These are phyloP conservation scores for Psephotus haematonotus DNA, from an alignment of 2,113 vertebrate genomes.

Conservation along the genomic window DNA sequence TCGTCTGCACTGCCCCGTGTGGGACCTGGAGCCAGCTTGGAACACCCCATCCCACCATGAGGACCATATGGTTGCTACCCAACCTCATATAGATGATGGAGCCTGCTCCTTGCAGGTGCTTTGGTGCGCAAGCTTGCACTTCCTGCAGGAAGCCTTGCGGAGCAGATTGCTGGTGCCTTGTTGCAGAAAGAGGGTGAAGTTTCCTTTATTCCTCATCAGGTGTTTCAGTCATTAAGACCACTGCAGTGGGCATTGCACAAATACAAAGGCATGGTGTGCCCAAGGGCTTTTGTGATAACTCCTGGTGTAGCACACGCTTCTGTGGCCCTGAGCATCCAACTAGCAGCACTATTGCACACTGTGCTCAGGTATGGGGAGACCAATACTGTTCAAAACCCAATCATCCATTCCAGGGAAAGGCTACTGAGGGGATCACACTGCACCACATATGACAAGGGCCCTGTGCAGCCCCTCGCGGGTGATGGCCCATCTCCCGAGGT, in stretches of 20 bases:
- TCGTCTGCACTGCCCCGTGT: rapidly evolving
- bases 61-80: background rate
- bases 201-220: background rate
- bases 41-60: background rate
- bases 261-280: rapidly evolving
- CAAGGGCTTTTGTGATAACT: rapidly evolving
- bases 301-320: rapidly evolving
- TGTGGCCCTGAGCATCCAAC: rapidly evolving
- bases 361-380: rapidly evolving
- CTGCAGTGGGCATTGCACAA: background rate
- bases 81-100: background rate
- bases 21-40: background rate
- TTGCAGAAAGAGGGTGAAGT: background rate
- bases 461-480: background rate
- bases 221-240: background rate
- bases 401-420: rapidly evolving
- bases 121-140: background rate
- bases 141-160: rapidly evolving
- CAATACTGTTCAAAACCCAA: rapidly evolving
- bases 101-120: rapidly evolving
- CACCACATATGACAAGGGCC: rapidly evolving
- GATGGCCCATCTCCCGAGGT: rapidly evolving
- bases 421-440: rapidly evolving
- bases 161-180: background rate
- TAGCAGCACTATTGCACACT: rapidly evolving